Percentiles rank a stretch among this genome's conserved stretches.
Evolutionary conservation across 2,113 vertebrate genomes (phyloP).

Genomic region (Onychostoma macrolepis): DNA sequence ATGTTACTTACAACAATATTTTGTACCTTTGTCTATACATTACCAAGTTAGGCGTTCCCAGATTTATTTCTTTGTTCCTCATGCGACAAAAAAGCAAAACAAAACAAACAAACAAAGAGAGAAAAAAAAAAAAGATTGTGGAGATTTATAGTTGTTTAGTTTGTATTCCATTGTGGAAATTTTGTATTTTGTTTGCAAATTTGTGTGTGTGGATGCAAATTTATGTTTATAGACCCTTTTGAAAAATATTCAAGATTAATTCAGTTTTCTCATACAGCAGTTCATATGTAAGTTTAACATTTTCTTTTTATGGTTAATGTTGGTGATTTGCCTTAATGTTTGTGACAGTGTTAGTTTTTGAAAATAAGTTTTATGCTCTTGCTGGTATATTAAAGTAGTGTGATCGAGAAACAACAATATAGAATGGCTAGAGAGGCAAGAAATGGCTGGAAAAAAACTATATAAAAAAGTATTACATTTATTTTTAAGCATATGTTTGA

Average conservation of each 20-base stretch:
- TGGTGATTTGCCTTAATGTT: background rate
- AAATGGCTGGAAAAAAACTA: background rate
- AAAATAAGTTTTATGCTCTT: background rate
- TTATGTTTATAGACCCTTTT: constrained; percentile 2
- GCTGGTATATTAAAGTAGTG: background rate
- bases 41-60: too few relatives aligned
- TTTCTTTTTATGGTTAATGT: constrained; percentile 12
- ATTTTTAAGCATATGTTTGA: too few relatives aligned
- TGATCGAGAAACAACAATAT: background rate
- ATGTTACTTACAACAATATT: too few relatives aligned
- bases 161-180: too few relatives aligned
- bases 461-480: background rate
- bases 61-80: too few relatives aligned
- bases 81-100: too few relatives aligned
- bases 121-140: too few relatives aligned
- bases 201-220: background rate
- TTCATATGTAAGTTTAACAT: background rate
- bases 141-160: too few relatives aligned
- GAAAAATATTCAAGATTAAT: background rate
- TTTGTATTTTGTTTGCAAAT: background rate
- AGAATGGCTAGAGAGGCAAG: background rate
- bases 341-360: background rate
- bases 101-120: too few relatives aligned
- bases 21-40: too few relatives aligned
- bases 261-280: background rate